Conservation (phyloP, 2,888 invertebrate species). For the Lepas anatifera region DNA sequence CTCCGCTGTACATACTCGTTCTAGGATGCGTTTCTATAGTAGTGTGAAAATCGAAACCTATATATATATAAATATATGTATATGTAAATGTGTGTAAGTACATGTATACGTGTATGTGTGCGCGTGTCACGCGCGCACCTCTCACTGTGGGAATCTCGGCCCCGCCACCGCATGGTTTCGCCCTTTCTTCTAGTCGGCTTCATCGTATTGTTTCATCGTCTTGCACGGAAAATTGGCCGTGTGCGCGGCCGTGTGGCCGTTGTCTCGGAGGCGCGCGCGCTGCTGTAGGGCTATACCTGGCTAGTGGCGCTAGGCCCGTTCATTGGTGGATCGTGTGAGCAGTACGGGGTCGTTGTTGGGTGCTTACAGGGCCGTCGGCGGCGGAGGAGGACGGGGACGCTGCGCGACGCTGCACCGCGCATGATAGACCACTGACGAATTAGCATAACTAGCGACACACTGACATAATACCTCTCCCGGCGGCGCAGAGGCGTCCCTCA, state of each 20-base stretch:
- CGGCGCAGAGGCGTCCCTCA: too few relatives aligned
- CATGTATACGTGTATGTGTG: neutral
- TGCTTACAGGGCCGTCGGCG: neutral
- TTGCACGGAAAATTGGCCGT: too few relatives aligned
- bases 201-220: neutral
- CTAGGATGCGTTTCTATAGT: conserved; percentile 7
- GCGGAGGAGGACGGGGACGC: too few relatives aligned
- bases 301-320: neutral
- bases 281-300: neutral
- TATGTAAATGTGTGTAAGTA: neutral
- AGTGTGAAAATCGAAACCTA: conserved; percentile 6
- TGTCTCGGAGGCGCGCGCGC: neutral
- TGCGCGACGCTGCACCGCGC: too few relatives aligned
- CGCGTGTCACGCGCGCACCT: neutral
- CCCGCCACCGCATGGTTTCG: neutral
- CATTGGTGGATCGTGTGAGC: too few relatives aligned
- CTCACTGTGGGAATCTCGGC: neutral
- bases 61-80: neutral
- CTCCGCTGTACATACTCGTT: conserved; percentile 3
- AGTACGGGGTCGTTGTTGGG: neutral
- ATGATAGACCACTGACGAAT: neutral
- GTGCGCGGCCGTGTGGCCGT: too few relatives aligned
- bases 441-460: neutral
- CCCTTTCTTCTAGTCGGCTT: neutral
- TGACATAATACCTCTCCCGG: neutral